phyloP scores from a whole-genome alignment of 1,140 invertebrate genomes.

The Aphis gossypii region DNA sequence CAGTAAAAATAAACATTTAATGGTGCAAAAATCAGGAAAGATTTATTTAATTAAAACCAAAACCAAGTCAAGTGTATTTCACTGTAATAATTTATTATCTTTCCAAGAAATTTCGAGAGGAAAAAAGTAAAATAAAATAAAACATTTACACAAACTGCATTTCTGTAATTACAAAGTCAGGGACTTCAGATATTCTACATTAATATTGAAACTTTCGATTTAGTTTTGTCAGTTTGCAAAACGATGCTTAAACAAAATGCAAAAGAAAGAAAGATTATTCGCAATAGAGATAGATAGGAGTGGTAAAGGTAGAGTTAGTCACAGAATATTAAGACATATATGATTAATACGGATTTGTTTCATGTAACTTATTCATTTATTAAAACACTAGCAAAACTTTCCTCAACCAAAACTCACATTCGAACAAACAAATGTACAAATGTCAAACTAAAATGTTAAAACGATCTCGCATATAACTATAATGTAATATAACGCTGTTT shows the following conservation, averaged over 20 bases:
- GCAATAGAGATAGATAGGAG: background rate
- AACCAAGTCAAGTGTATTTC: background rate
- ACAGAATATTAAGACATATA: background rate
- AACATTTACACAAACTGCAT: background rate
- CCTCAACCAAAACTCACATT: background rate
- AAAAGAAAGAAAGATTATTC: background rate
- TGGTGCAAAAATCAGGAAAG: background rate
- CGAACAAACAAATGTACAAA: background rate
- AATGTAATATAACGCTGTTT: background rate
- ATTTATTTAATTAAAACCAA: background rate
- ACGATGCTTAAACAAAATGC: background rate
- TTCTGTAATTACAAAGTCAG: background rate
- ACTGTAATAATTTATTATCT: background rate
- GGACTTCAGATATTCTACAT: background rate
- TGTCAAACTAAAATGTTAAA: background rate
- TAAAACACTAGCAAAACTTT: background rate
- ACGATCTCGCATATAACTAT: background rate
- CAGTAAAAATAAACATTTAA: background rate
- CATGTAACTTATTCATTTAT: background rate
- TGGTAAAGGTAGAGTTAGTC: background rate
- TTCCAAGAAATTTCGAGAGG: background rate
- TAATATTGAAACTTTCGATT: conserved; percentile 13
- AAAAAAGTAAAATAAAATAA: background rate
- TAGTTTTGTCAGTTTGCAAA: background rate
- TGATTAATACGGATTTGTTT: conserved; percentile 16